Base-by-base conservation (phyloP, 1,140 invertebrate species). In the Drosophila kurseongensis region DNA sequence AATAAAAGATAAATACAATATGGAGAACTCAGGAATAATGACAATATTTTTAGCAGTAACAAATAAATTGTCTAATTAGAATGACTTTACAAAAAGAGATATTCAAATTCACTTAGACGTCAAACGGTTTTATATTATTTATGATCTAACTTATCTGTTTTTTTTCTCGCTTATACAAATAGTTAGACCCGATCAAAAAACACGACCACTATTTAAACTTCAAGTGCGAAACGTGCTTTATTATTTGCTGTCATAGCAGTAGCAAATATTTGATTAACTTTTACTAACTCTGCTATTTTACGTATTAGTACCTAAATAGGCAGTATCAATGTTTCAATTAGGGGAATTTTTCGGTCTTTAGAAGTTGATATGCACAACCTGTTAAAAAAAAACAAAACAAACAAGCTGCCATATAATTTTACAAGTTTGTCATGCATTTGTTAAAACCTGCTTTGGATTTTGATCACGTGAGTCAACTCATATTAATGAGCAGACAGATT, bases 381-480 rank as follows among this genome's bases (percentile, higher is more conserved):
- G 10, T 29, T n/a, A 0, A 41, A n/a, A 23, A 42, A 18, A 68
- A 48, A 27, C 2, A 42, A 14, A 14, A 14, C 29, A 29, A 41
- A 48, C 48, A 47, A 66, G 32, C 7, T 40, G 35, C 12, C 14
- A 65, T 65, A 35, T 18, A 52, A 52, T 68, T 71, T 23, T 36
- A 41, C 65, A 71, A 71, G 51, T 41, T 71, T 71, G 65, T 58
- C 65, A 40, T 65, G 42, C 36, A 66, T 40, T 75, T 75, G 48
- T 42, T 58, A 38, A 48, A 75, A 50, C 56, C 47, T 40, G 69
- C 69, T 73, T 73, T 71, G 40, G 48, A 73, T 73, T 73, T 73
- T 35, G 48, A 54, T 73, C 69, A 73, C 69, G 69, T 73, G 69
- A 73, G 52, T 75, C 52, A 54, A 57, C 44, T 44, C 27, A 67